Evolutionary conservation across 2,113 vertebrate species (phyloP).

Genomic region (Passer domesticus): DNA sequence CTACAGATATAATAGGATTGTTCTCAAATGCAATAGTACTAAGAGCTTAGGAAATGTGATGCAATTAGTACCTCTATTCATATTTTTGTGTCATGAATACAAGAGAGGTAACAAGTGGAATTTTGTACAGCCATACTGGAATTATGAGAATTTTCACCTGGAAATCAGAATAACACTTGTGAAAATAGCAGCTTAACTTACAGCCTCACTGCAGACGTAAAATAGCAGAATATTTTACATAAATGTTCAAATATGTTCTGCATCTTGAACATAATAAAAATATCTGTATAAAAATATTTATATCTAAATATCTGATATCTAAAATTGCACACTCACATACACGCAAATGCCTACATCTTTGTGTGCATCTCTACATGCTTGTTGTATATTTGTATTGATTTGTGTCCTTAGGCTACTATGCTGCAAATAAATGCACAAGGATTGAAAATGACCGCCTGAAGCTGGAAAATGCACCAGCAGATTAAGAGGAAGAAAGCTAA

Average conservation of each 20-base stretch:
- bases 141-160: neutral
- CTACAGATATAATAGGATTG: neutral
- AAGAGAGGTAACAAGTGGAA: neutral
- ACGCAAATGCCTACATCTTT: neutral
- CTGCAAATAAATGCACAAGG: neutral
- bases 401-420: neutral
- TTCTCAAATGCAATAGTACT: neutral
- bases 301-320: neutral
- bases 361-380: neutral
- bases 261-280: neutral
- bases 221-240: neutral
- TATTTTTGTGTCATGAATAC: neutral
- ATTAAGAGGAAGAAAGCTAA: neutral
- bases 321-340: neutral
- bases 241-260: neutral
- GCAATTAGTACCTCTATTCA: neutral
- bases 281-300: neutral
- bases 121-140: neutral
- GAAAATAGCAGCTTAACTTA: neutral
- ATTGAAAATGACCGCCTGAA: neutral
- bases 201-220: neutral
- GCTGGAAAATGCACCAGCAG: neutral
- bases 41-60: neutral
- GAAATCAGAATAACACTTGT: neutral
- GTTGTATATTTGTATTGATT: neutral